Conservation (phyloP, 2,888 invertebrate genomes). For the Tiliacea citrago region DNA sequence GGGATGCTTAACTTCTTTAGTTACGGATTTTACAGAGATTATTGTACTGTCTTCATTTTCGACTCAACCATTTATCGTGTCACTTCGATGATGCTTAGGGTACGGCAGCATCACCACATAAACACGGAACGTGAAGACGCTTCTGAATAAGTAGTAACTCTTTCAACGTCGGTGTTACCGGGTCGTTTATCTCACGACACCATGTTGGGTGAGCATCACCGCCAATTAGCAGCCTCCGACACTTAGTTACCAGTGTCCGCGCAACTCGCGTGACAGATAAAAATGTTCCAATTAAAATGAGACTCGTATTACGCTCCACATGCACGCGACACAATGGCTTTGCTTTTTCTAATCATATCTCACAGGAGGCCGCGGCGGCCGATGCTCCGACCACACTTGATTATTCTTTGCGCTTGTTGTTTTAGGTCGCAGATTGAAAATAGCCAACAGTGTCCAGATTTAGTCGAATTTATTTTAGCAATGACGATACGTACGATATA, state of each 20-base stretch:
- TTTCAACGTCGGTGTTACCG: slow-evolving; percentile 68
- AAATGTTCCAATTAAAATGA: slow-evolving; percentile 82
- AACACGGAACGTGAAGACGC: slow-evolving; percentile 57
- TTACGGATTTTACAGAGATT: slow-evolving; percentile 1
- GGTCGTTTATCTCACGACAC: slow-evolving; percentile 71
- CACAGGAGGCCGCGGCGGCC: slow-evolving; percentile 50
- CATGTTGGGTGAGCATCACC: slow-evolving; percentile 74
- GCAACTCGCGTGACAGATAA: slow-evolving; percentile 79
- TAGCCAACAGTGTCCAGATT: slow-evolving; percentile 1
- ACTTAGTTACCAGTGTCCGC: slow-evolving; percentile 72
- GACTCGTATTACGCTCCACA: slow-evolving; percentile 79
- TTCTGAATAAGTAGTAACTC: slow-evolving; percentile 62
- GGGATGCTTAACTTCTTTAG: slow-evolving; percentile 3
- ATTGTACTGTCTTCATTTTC: slow-evolving; percentile 21
- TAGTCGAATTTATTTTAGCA: slow-evolving; percentile 6
- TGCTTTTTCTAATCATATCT: slow-evolving; percentile 75
- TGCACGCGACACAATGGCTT: slow-evolving; percentile 81
- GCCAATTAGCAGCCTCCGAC: slow-evolving; percentile 77
- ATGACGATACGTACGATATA: slow-evolving; percentile 16
- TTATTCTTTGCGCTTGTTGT: slow-evolving; percentile 35
- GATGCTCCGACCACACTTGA: slow-evolving; percentile 40
- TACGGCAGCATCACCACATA: slow-evolving; percentile 40
- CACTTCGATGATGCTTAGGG: slow-evolving; percentile 35
- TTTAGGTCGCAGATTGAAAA: slow-evolving; percentile 30
- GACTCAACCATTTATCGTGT: slow-evolving; percentile 10